Conservation (phyloP, 2,888 invertebrate genomes). For the Nycteola revayana region DNA sequence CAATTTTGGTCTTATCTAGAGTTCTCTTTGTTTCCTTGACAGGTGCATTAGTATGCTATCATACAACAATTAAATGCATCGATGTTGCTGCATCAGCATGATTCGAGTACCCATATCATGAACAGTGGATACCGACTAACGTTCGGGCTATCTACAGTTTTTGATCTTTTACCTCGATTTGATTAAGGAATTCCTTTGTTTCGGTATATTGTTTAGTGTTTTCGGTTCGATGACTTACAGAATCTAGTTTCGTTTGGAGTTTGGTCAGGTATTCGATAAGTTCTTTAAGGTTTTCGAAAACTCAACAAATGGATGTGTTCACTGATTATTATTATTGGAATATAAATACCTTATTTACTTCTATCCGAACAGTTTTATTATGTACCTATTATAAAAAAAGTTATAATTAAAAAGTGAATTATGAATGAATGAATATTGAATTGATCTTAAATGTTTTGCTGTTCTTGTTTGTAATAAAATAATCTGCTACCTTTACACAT, state of each 20-base stretch:
- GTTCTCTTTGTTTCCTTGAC: constrained; percentile 77
- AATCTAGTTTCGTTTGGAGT: constrained; percentile 30
- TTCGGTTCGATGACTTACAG: constrained; percentile 30
- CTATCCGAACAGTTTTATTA: too few relatives aligned
- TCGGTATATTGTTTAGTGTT: constrained; percentile 43
- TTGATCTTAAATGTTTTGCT: too few relatives aligned
- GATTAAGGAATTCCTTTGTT: constrained; percentile 71
- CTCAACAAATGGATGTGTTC: too few relatives aligned
- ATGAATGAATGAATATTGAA: too few relatives aligned
- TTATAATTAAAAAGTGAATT: too few relatives aligned
- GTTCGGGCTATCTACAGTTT: constrained; percentile 32
- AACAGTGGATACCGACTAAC: constrained; percentile 23
- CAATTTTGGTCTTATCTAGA: constrained; percentile 76
- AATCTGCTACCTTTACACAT: too few relatives aligned
- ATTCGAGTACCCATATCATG: constrained; percentile 43
- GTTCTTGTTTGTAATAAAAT: too few relatives aligned
- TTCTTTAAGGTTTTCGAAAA: too few relatives aligned
- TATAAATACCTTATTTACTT: too few relatives aligned
- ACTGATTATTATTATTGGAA: too few relatives aligned
- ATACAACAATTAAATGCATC: constrained; percentile 80
- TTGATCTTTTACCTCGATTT: constrained; percentile 46
- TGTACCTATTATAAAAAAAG: too few relatives aligned
- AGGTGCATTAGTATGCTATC: constrained; percentile 80
- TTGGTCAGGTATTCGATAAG: constrained; percentile 6
- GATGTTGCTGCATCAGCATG: constrained; percentile 67